phyloP scores from a whole-genome alignment of 2,797 vertebrate genomes.

The Characodon lateralis region DNA sequence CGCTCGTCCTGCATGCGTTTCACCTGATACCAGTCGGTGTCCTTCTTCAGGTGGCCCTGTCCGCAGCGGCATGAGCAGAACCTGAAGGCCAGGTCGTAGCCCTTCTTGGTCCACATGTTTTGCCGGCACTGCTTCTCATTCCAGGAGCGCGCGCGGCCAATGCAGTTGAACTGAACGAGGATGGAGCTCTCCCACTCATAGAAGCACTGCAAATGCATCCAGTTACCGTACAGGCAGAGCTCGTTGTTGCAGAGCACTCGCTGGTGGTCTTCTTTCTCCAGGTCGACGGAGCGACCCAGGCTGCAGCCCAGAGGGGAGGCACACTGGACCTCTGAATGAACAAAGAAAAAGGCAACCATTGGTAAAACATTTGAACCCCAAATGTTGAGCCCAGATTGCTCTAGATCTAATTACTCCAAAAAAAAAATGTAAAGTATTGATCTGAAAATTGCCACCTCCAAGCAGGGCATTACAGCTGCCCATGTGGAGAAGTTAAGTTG shows the following conservation, averaged over 20 bases:
- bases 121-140: conserved; percentile 99
- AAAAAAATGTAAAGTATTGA: no score
- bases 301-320: conserved; percentile 96
- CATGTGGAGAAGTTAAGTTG: background rate
- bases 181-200: conserved; percentile 99
- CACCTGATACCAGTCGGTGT: conserved; percentile 99
- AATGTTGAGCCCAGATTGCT: background rate
- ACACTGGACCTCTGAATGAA: conserved; percentile 87
- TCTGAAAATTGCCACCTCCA: no score
- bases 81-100: conserved; percentile 96
- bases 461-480: no score
- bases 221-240: conserved; percentile 91
- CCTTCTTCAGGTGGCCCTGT: conserved; percentile 97
- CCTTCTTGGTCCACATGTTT: conserved; percentile 99
- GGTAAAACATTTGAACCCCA: background rate
- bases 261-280: conserved; percentile 98
- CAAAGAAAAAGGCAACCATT: conserved; percentile 1
- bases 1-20: conserved; percentile 94
- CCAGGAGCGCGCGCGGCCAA: conserved; percentile 96
- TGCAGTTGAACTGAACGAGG: conserved; percentile 98
- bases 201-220: conserved; percentile 99
- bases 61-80: conserved; percentile 98
- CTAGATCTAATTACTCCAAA: background rate
- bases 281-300: conserved; percentile 86
- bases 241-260: conserved; percentile 97